phyloP scores from a whole-genome alignment of 1,140 invertebrate genomes.

The Tetranychus cinnabarinus region DNA sequence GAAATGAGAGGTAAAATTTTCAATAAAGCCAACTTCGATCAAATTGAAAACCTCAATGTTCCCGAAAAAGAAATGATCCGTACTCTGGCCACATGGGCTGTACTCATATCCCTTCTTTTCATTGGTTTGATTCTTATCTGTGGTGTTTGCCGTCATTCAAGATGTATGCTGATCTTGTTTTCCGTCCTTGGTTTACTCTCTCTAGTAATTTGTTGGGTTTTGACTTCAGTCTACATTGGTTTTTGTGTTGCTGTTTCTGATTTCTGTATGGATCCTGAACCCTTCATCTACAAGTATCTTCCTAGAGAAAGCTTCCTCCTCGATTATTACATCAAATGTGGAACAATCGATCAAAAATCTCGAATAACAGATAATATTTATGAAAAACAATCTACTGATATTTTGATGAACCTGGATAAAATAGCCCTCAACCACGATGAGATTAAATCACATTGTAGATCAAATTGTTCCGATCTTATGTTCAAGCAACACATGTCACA shows the following conservation, averaged over 20 bases:
- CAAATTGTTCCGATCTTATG: neutral
- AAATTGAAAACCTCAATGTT: neutral
- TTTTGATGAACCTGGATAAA: neutral
- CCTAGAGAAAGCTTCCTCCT: slow-evolving; percentile 29
- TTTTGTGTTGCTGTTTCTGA: slow-evolving; percentile 51
- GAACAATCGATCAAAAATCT: slow-evolving; percentile 16
- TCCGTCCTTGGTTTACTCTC: slow-evolving; percentile 63
- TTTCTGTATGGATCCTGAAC: slow-evolving; percentile 45
- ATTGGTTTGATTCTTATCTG: slow-evolving; percentile 54
- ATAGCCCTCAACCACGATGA: neutral
- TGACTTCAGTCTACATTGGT: slow-evolving; percentile 54
- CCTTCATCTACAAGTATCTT: slow-evolving; percentile 22
- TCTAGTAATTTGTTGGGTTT: slow-evolving; percentile 67
- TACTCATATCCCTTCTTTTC: slow-evolving; percentile 45
- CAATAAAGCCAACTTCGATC: slow-evolving; percentile 1
- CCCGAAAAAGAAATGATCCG: slow-evolving; percentile 18
- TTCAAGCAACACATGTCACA: neutral
- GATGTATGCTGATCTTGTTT: slow-evolving; percentile 56
- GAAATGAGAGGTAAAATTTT: slow-evolving; percentile 17
- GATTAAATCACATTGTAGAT: neutral
- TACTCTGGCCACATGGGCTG: slow-evolving; percentile 52
- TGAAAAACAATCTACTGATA: neutral
- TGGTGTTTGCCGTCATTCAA: slow-evolving; percentile 52
- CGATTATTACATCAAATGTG: slow-evolving; percentile 57
- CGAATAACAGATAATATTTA: slow-evolving; percentile 12